These are phyloP conservation scores for Neopelma chrysocephalum DNA, from an alignment of 2,797 vertebrate species.

Conservation along the genomic window DNA sequence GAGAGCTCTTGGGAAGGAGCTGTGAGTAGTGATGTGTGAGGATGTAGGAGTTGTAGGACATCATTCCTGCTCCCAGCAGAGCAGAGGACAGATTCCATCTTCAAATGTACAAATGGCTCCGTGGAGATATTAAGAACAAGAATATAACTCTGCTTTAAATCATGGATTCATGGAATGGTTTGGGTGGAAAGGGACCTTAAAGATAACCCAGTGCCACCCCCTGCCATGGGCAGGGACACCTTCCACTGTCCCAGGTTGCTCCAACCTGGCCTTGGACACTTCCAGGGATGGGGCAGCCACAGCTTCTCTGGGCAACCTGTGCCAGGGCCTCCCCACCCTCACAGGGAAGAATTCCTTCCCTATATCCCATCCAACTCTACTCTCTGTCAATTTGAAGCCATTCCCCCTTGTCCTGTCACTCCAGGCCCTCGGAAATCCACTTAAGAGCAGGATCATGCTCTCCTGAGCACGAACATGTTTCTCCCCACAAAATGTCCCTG, in stretches of 20 bases:
- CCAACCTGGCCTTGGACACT: background rate
- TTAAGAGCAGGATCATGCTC: fast-evolving
- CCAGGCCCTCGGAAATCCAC: background rate
- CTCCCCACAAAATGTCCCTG: background rate
- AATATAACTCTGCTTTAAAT: background rate
- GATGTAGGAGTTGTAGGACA: background rate
- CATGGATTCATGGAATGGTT: background rate
- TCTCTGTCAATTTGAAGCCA: background rate
- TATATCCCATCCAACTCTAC: background rate
- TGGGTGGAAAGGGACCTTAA: background rate
- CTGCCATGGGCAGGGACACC: background rate
- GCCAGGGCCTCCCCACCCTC: background rate
- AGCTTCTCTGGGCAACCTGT: background rate
- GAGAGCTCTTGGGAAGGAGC: background rate
- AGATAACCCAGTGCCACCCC: background rate
- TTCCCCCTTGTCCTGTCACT: background rate
- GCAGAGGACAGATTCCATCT: background rate
- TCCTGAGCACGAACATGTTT: background rate
- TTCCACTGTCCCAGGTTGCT: background rate
- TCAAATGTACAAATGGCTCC: background rate
- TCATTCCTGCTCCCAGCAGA: background rate
- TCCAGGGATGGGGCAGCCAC: background rate
- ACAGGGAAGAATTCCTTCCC: background rate
- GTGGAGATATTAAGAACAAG: background rate
- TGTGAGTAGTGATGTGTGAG: background rate